Evolutionary conservation across 2,888 invertebrate species (phyloP).

Genomic region (Caenorhabditis parvicauda): DNA sequence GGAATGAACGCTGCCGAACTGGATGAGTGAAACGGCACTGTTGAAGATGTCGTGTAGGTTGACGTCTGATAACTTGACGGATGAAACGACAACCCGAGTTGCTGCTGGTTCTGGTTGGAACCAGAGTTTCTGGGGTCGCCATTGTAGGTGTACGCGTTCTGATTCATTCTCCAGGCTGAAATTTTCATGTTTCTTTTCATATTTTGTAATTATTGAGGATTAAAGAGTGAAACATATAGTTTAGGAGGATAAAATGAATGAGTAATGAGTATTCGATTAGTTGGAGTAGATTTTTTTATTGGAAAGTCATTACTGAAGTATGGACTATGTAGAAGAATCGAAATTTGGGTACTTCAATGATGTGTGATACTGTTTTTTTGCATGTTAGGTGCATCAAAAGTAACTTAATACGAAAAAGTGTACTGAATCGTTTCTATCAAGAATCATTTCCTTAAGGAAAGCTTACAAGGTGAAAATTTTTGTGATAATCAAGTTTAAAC

Average conservation of each 20-base stretch:
- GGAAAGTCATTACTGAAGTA: no score
- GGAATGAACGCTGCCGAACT: slow-evolving; percentile 31
- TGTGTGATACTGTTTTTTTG: no score
- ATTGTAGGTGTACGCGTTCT: slow-evolving; percentile 34
- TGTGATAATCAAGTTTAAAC: no score
- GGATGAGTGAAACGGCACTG: slow-evolving; percentile 31
- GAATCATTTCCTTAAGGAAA: no score
- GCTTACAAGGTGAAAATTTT: no score
- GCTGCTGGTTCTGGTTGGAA: slow-evolving; percentile 28
- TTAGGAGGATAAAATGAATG: not conserved
- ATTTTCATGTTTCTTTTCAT: not conserved
- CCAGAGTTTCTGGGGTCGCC: slow-evolving; percentile 32
- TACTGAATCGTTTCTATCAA: no score
- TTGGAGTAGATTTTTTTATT: not conserved
- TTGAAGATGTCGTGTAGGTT: slow-evolving; percentile 31
- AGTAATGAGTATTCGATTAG: not conserved
- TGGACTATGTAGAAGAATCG: no score
- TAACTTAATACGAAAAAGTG: no score
- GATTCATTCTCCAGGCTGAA: slow-evolving; percentile 29
- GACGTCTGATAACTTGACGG: slow-evolving; percentile 35
- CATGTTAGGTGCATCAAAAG: no score
- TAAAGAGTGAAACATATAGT: not conserved
- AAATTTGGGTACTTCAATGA: no score
- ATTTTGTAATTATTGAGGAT: not conserved
- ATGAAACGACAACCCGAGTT: slow-evolving; percentile 32